A percentile compares a stretch with the other conserved stretches of the same genome.
These are phyloP conservation scores for Eustalomyia histrio DNA, from an alignment of 2,888 invertebrate genomes.

Conservation along the genomic window DNA sequence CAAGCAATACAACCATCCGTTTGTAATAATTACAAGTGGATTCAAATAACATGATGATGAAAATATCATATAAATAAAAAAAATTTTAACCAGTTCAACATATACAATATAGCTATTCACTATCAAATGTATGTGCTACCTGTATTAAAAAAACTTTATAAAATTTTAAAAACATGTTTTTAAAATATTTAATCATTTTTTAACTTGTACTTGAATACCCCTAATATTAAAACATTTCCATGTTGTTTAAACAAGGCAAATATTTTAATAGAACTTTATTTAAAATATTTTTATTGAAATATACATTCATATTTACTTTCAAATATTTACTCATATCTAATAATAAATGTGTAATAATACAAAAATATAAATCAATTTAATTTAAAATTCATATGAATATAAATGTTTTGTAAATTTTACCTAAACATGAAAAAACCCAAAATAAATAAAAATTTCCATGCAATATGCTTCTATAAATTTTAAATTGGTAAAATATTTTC, in stretches of 20 bases:
- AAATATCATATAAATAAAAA: not conserved
- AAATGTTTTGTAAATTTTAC: not conserved
- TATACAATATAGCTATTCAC: not conserved
- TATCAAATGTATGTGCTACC: not conserved
- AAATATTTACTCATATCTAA: not conserved
- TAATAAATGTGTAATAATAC: not conserved
- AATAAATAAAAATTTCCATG: not conserved
- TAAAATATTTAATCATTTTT: not conserved
- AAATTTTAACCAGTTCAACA: not conserved
- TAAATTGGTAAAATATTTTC: not conserved
- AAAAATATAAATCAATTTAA: not conserved
- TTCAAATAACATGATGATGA: conserved; percentile 4
- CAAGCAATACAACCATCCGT: not conserved
- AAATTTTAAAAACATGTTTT: not conserved
- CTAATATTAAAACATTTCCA: not conserved
- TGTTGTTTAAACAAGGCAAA: too few relatives aligned
- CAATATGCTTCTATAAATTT: not conserved
- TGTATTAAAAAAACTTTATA: not conserved
- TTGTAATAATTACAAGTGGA: conserved; percentile 2
- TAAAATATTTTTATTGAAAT: not conserved
- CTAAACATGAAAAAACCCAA: not conserved
- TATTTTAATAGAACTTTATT: not conserved
- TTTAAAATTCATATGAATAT: not conserved
- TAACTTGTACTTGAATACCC: not conserved
- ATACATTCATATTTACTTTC: not conserved